Base-by-base conservation (phyloP, 1,140 invertebrate species). In the Prorops nasuta region DNA sequence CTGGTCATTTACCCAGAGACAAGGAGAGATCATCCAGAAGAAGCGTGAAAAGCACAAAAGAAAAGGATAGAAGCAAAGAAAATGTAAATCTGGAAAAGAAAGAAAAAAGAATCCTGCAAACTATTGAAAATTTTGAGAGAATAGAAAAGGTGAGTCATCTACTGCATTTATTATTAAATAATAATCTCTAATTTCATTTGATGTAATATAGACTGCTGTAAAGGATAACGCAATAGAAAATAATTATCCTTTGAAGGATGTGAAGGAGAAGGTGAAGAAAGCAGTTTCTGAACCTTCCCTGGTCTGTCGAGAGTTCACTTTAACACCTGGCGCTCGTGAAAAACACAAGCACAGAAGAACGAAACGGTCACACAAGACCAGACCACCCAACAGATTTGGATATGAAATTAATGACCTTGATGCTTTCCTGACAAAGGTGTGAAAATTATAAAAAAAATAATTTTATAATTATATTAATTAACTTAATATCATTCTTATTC, bases 391-490 rank as follows among this genome's bases (percentile, higher is more conserved):
- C 22, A 63, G 62, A 47, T 89, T 89, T 53, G 87, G 86, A 20
- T 90, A 89, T 54, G 86, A 89, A 49, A 89, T 89, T 18, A 77
- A 81, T 38, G 87, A 90, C 68, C 79, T 89, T 22, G 86, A 89
- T 54, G 81, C 81, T 20, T 89, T 90, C 65, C 73, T 90, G 6
- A 83, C 83, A 1, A 86, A 87, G 79, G 85, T 86, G 71, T 66
- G 4, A 10, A 10, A 28, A 28, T 28, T 28, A 28, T 28, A 10
- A 4, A 10, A 28, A 28, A 6, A 28, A 10, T 28, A 6, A 28
- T 10, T 10, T 28, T 28, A 28, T 28, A n/a, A n/a, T 28, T 28
- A 28, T 24, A 19, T 24, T 18, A 4, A 18, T 14, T 32, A 17
- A 28, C 38, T 49, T 55, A 48, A 35, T 43, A 41, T 18, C 41